Evolutionary conservation across 2,113 vertebrate genomes (phyloP).

Genomic region (Sialia sialis): DNA sequence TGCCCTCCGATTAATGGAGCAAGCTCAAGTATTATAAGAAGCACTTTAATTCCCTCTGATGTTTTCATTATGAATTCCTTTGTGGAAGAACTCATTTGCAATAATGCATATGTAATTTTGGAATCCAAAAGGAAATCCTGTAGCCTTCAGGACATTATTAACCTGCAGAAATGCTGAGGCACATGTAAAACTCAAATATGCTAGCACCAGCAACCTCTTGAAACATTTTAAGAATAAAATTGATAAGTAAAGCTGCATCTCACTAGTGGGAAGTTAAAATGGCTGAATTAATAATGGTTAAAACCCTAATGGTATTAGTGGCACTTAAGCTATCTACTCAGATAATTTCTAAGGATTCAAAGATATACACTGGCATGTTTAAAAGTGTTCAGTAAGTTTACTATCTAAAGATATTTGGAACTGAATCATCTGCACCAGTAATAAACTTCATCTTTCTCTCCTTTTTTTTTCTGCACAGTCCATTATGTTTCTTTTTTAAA

Average conservation of each 20-base stretch:
- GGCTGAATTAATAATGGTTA: slow-evolving; percentile 14
- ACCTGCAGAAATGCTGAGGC: slow-evolving; percentile 58
- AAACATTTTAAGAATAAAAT: slow-evolving; percentile 23
- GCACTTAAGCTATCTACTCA: not conserved
- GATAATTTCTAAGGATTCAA: not conserved
- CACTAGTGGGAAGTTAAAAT: not conserved
- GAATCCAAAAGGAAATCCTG: slow-evolving; percentile 62
- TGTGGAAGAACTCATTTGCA: slow-evolving; percentile 68
- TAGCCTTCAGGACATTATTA: slow-evolving; percentile 60
- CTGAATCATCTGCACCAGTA: not conserved
- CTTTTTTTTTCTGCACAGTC: not conserved
- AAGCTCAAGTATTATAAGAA: slow-evolving; percentile 59
- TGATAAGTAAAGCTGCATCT: slow-evolving; percentile 4
- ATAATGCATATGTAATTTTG: slow-evolving; percentile 67
- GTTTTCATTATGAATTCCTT: slow-evolving; percentile 72
- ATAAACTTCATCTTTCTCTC: not conserved
- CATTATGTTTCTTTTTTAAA: not conserved
- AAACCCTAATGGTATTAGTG: not conserved
- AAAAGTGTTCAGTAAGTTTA: not conserved
- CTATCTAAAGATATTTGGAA: not conserved
- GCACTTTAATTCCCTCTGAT: slow-evolving; percentile 64
- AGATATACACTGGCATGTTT: not conserved
- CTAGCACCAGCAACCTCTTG: slow-evolving; percentile 1
- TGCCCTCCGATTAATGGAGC: slow-evolving; percentile 69
- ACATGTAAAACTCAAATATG: slow-evolving; percentile 31